Evolutionary conservation across 2,113 vertebrate species (phyloP).

Genomic region (Nycticorax nycticorax): DNA sequence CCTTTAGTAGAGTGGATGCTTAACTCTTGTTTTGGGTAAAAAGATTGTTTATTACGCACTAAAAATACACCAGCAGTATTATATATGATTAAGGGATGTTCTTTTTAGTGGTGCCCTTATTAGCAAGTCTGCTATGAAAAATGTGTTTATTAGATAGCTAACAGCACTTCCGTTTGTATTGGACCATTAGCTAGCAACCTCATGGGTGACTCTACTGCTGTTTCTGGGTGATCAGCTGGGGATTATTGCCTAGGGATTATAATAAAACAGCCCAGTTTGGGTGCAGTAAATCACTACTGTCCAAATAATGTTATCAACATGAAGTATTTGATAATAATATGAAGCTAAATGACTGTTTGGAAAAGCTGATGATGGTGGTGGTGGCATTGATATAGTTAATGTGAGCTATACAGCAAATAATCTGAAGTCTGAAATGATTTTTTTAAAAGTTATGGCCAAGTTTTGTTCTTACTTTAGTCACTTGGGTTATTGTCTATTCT

Average conservation of each 20-base stretch:
- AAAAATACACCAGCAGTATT: slow-evolving; percentile 31
- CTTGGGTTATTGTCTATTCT: not conserved
- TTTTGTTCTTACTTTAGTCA: slow-evolving; percentile 15
- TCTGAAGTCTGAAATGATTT: not conserved
- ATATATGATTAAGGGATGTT: slow-evolving; percentile 24
- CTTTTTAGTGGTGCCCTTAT: slow-evolving; percentile 6
- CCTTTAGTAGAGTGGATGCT: not conserved
- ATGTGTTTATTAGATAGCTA: slow-evolving; percentile 3
- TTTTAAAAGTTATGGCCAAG: not conserved
- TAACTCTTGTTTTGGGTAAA: not conserved
- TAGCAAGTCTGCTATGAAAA: not conserved
- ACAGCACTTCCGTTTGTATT: not conserved
- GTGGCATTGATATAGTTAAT: not conserved
- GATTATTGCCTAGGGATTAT: not conserved
- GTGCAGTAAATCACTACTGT: not conserved
- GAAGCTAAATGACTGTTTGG: not conserved
- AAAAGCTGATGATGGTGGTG: not conserved
- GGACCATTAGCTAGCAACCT: not conserved
- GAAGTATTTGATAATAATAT: slow-evolving; percentile 25
- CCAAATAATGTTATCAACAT: not conserved
- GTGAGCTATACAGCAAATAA: not conserved
- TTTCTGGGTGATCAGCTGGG: not conserved
- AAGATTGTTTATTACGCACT: not conserved
- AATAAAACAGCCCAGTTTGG: not conserved
- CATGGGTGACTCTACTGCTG: not conserved